Evolutionary conservation across 2,888 invertebrate species (phyloP).

Genomic region (Sympetrum striolatum): DNA sequence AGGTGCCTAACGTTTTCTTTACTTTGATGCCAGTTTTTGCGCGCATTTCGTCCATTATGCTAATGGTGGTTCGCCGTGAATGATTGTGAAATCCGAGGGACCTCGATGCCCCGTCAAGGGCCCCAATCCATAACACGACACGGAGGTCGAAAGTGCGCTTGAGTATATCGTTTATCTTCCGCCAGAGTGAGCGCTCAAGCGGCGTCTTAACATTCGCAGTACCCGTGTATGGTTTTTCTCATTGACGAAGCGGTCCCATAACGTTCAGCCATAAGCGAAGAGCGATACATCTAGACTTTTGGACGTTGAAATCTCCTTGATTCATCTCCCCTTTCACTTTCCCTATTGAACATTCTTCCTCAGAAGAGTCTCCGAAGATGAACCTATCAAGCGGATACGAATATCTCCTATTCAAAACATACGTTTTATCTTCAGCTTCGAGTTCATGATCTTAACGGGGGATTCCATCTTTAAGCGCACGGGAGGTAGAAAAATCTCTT

Average conservation of each 20-base stretch:
- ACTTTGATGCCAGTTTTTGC: neutral
- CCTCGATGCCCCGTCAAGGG: neutral
- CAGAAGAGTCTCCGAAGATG: too few species aligned
- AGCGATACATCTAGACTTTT: neutral
- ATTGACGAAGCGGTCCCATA: neutral
- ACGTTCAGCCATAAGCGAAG: neutral
- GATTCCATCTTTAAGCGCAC: too few species aligned
- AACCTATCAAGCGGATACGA: too few species aligned
- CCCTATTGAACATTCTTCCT: too few species aligned
- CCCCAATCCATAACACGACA: neutral
- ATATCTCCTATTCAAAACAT: too few species aligned
- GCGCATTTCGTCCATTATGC: neutral
- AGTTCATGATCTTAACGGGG: too few species aligned
- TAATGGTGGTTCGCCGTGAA: neutral
- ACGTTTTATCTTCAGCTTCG: too few species aligned
- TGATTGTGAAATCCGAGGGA: neutral
- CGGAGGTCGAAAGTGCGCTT: neutral
- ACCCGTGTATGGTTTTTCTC: neutral
- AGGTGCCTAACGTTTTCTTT: neutral
- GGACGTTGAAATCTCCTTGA: neutral
- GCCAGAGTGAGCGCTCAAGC: neutral
- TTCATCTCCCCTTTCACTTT: neutral
- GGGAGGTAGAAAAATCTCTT: too few species aligned
- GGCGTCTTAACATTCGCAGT: neutral
- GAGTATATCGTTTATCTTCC: neutral